phyloP scores from a whole-genome alignment of 2,888 invertebrate genomes.

The Gari tellinella region DNA sequence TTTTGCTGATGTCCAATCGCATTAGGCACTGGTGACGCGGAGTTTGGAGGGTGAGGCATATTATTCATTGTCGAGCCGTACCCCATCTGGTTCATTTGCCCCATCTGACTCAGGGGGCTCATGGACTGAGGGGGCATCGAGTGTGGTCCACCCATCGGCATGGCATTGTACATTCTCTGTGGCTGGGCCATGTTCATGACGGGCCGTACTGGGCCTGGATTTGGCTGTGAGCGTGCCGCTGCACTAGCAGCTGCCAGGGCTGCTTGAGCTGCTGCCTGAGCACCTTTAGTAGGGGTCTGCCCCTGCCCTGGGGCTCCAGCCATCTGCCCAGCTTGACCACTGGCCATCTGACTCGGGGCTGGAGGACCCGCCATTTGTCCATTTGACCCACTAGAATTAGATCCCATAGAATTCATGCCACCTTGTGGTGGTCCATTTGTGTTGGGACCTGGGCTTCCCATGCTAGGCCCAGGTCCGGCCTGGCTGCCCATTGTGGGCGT shows the following conservation, averaged over 20 bases:
- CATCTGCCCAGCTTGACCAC: conserved; percentile 15
- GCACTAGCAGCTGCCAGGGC: conserved; percentile 82
- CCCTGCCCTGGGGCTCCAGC: conserved; percentile 45
- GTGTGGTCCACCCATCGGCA: conserved; percentile 51
- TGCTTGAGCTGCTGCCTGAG: conserved; percentile 82
- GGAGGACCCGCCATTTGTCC: conserved; percentile 46
- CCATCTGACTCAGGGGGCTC: conserved; percentile 64
- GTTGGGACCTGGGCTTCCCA: conserved; percentile 50
- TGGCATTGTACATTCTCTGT: conserved; percentile 68
- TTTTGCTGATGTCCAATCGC: conserved; percentile 42
- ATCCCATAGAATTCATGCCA: conserved; percentile 50
- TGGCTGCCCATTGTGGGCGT: conserved; percentile 5
- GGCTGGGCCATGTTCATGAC: conserved; percentile 52
- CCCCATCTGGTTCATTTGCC: conserved; percentile 72
- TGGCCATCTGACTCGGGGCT: conserved; percentile 52
- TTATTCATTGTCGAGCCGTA: conserved; percentile 66
- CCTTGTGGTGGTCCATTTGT: conserved; percentile 55
- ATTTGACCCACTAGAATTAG: conserved; percentile 47
- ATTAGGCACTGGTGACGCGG: conserved; percentile 73
- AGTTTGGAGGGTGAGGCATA: conserved; percentile 62
- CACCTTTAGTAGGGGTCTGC: conserved; percentile 74
- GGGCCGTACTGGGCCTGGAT: conserved; percentile 41
- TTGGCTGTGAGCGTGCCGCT: conserved; percentile 61
- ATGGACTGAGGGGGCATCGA: conserved; percentile 57
- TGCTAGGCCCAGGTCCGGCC: neutral